Percentiles rank a stretch among this genome's conserved stretches.
Conservation (phyloP, 2,888 invertebrate species). For the Drosophila koepferae region DNA sequence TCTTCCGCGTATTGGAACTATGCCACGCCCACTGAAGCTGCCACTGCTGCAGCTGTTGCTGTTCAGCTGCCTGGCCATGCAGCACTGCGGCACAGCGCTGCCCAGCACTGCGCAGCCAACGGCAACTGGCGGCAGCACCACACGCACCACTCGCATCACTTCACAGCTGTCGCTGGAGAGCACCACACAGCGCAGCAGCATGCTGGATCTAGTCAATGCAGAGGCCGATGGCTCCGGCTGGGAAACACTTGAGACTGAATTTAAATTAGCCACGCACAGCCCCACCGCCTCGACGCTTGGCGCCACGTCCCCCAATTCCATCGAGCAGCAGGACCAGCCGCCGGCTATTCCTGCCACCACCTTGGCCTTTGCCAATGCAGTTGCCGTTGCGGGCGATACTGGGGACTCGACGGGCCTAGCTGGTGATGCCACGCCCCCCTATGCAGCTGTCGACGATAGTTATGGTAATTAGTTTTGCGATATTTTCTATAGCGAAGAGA, state of each 20-base stretch:
- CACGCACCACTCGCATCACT: slow-evolving; percentile 1
- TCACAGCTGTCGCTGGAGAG: slow-evolving; percentile 21
- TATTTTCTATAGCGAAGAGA: neutral
- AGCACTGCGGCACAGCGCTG: slow-evolving; percentile 62
- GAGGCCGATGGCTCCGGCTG: slow-evolving; percentile 59
- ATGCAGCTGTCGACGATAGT: slow-evolving; percentile 81
- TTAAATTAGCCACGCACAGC: slow-evolving; percentile 53
- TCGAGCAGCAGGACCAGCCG: slow-evolving; percentile 83
- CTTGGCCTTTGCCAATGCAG: slow-evolving; percentile 75
- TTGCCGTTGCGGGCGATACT: slow-evolving; percentile 65
- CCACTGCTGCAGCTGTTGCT: slow-evolving; percentile 72
- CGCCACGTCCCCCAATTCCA: slow-evolving; percentile 74
- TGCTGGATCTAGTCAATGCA: slow-evolving; percentile 63
- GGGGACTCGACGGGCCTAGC: slow-evolving; percentile 34
- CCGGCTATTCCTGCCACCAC: slow-evolving; percentile 79
- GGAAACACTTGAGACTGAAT: slow-evolving; percentile 77
- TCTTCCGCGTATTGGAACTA: slow-evolving; percentile 12
- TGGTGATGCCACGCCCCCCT: slow-evolving; percentile 80
- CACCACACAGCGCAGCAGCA: slow-evolving; percentile 33
- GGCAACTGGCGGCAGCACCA: slow-evolving; percentile 21
- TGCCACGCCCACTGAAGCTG: slow-evolving; percentile 66
- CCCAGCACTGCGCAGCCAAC: slow-evolving; percentile 44
- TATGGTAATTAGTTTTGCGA: slow-evolving; percentile 75
- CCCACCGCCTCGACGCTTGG: slow-evolving; percentile 25
- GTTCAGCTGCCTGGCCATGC: slow-evolving; percentile 71